Base-by-base conservation (phyloP, 2,797 vertebrate genomes). In the Gorsachius magnificus region DNA sequence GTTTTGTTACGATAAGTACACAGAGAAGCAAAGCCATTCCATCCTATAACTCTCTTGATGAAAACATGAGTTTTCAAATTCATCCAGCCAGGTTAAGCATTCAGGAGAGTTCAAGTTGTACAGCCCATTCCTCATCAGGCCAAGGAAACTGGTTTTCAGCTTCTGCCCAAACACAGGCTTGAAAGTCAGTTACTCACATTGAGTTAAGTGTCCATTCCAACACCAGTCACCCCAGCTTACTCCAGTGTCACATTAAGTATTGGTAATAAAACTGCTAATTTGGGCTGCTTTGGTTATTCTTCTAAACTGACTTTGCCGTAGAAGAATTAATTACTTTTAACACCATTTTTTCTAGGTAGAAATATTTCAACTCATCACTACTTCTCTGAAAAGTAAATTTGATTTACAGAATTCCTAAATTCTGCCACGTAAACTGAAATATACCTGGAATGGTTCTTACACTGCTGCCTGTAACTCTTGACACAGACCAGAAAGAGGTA, bases 1-100 rank as follows among this genome's bases (percentile, higher is more conserved):
- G 18, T 35, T 48, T 21, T 33, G 22, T 69, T 64, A 43, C 0
- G 0, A 3, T 48, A 79, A 69, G 35, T 6, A 33, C 21, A 20
- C 5, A 46, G n/a, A 74, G 31, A 43, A 29, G 56, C 28, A 56
- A 28, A 74, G 18, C 10, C 48, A n/a, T 10, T 46, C 28, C 54
- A 78, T 45, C 22, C 9, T 21, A 12, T 35, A 51, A 41, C 26
- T 36, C 50, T 70, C 24, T 31, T 38, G 21, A 51, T 12, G 54
- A 43, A 45, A 72, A 68, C 2, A 0, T 13, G 35, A 69, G 56
- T 33, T 74, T 56, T 58, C 50, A 72, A 35, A 26, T 45, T 50
- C 28, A 45, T 66, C 28, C 58, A 61, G 41, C 31, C 35, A 68
- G 36, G 50, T 68, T 36, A 78, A 63, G 60, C 53, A 66, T 35